Base-by-base conservation (phyloP, 53 echinoderm and acorn worm genomes). In the Echinarachnius parma region DNA sequence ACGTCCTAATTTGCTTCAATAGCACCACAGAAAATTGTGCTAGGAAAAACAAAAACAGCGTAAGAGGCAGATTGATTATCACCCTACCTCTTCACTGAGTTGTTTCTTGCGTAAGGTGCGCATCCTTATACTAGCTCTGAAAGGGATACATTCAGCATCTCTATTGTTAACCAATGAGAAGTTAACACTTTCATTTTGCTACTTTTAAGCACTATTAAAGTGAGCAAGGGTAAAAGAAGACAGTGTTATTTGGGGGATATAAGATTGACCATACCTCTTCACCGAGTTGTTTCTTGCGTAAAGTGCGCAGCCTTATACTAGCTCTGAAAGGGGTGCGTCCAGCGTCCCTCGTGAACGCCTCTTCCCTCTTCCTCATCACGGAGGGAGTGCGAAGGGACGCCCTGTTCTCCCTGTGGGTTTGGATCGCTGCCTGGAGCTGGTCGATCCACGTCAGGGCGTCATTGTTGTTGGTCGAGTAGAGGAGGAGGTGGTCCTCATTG, bases 381-480 rank as follows among this genome's bases (percentile, higher is more conserved):
- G 80, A 75, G 2, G 89, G 77, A 20, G 77, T 74, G 13, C 75
- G 61, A 10, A 75, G 77, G 9, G 89, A 86, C 22, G 80, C 82
- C 1, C 76, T 61, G 31, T 86, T 83, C 19, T 74, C 54, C 11
- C 61, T 48, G 48, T 77, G 78, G n/a, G 75, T 82, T 10, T 60
- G 46, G 55, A 89, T 89, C 42, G 93, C 78, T 2, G 79, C 81
- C 50, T 93, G 82, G 5, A 93, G 66, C 5, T 82, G 81, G 59
- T 89, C 80, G 5, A 93, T 79, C 93, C 93, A 93, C 18, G 85
- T 83, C 0, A 84, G 69, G 4, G 89, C 93, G 30, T 89, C 80
- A 24, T 85, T 74, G 20, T 86, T 75, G 56, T 93, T 77, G 21
- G 72, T 66, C 2, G 89, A 89, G 31, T 89, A 93, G 24, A 93